Base-by-base conservation (phyloP, 2,113 vertebrate species). In the Andinoacara biseriatus region DNA sequence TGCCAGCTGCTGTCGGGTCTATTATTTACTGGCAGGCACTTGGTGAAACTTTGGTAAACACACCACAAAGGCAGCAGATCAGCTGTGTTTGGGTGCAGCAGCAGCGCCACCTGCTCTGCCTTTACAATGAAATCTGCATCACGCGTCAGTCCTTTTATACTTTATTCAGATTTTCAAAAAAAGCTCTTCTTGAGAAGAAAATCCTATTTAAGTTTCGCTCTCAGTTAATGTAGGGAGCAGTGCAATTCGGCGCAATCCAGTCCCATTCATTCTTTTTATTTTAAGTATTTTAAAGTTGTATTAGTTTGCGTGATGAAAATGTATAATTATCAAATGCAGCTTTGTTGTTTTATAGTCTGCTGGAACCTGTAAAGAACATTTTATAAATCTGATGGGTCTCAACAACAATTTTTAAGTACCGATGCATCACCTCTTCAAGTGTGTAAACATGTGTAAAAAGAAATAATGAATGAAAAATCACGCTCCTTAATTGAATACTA, bases 1-100 rank as follows among this genome's bases (percentile, higher is more conserved):
- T 65, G 91, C 88, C 95, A 95, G 91, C 92, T 94, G 91, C 91
- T 89, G 87, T 57, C 74, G 46, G 84, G 78, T 52, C 82, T 74
- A 80, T 84, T 91, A 62, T 93, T 89, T 77, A 90, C 86, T 74
- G 38, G 56, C 88, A 86, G 76, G 57, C 85, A 85, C 87, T 90
- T 79, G 43, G 82, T 83, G 92, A 87, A 93, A 85, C 84, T 91
- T 88, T 87, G 81, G 81, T 78, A 84, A 91, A 91, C 81, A 89
- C 67, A 33, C 31, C 63, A 87, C 76, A 75, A 60, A 83, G 67
- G 58, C n/a, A 20, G 17, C 33, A 43, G 69, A 59, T 74, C 24
- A 43, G 76, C 57, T 58, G 33, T 78, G 84, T 81, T 24, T 52
- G 82, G 74, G 75, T 75, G 78, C 46, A 40, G 52, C 62, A 31